These are phyloP conservation scores for Lepidurus apus DNA, from an alignment of 1,140 invertebrate genomes.

Conservation along the genomic window DNA sequence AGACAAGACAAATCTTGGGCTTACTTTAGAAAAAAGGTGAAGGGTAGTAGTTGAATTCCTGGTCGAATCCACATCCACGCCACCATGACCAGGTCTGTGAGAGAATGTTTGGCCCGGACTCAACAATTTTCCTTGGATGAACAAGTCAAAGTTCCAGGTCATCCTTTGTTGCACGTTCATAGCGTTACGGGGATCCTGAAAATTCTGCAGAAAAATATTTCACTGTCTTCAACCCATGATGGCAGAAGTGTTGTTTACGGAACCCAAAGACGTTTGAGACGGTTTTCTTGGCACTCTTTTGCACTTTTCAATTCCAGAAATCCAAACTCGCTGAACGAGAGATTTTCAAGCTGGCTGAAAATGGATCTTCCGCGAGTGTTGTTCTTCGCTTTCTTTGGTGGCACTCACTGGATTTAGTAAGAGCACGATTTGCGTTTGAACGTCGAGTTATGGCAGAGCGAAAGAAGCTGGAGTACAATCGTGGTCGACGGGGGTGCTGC, in stretches of 20 bases:
- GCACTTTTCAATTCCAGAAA: not conserved
- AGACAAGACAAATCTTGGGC: not conserved
- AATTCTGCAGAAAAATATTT: not conserved
- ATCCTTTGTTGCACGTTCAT: not conserved
- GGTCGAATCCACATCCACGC: not conserved
- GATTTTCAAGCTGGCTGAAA: too few species aligned
- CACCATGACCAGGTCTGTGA: slow-evolving; percentile 14
- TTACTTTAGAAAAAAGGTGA: not conserved
- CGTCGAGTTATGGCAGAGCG: too few species aligned
- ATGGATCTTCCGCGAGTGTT: too few species aligned
- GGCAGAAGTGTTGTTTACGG: too few species aligned
- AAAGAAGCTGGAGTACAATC: not conserved
- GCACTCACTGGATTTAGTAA: too few species aligned
- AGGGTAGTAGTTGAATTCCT: not conserved
- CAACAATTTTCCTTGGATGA: not conserved
- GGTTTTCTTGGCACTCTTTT: not conserved
- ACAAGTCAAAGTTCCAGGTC: not conserved
- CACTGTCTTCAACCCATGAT: slow-evolving; percentile 12
- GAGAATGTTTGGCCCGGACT: not conserved
- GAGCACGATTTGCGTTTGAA: too few species aligned
- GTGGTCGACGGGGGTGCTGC: not conserved
- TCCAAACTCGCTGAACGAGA: not conserved
- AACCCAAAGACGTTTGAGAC: not conserved
- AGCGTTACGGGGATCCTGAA: not conserved
- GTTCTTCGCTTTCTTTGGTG: too few species aligned